These are phyloP conservation scores for Zapornia atra DNA, from an alignment of 2,113 vertebrate genomes.

Conservation along the genomic window DNA sequence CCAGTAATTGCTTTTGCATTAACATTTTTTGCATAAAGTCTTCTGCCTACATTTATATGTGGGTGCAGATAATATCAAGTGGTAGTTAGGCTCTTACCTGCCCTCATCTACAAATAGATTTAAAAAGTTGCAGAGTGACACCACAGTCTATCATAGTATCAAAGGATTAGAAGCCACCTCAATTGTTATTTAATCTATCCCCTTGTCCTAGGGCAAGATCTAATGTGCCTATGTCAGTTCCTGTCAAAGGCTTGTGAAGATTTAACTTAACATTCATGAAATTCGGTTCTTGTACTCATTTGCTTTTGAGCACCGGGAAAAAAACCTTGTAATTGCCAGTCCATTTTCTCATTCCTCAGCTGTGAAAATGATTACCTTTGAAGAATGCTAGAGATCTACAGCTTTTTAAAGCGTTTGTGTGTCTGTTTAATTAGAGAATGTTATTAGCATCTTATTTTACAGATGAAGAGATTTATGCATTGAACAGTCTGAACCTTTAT, in stretches of 20 bases:
- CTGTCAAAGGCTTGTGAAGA: not conserved
- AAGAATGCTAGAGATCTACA: not conserved
- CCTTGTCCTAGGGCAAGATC: not conserved
- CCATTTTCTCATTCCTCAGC: not conserved
- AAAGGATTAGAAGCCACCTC: not conserved
- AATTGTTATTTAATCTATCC: not conserved
- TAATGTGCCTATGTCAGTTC: not conserved
- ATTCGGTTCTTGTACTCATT: not conserved
- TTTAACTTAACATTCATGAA: conserved; percentile 10
- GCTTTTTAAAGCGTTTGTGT: not conserved
- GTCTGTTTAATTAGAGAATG: not conserved
- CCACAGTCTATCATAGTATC: not conserved
- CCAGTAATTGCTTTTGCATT: not conserved
- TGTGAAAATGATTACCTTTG: not conserved
- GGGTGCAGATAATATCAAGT: not conserved
- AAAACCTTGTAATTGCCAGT: not conserved
- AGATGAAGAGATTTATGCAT: not conserved
- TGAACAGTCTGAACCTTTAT: not conserved
- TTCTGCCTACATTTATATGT: not conserved
- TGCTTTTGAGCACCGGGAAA: not conserved
- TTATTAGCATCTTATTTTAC: conserved; percentile 6
- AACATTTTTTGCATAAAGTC: not conserved
- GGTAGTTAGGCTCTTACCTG: not conserved
- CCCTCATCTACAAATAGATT: not conserved
- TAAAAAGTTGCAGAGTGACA: not conserved